Percentiles rank a stretch among this genome's conserved stretches.
Conservation (phyloP, 2,113 vertebrate species). For the Aepyceros melampus region DNA sequence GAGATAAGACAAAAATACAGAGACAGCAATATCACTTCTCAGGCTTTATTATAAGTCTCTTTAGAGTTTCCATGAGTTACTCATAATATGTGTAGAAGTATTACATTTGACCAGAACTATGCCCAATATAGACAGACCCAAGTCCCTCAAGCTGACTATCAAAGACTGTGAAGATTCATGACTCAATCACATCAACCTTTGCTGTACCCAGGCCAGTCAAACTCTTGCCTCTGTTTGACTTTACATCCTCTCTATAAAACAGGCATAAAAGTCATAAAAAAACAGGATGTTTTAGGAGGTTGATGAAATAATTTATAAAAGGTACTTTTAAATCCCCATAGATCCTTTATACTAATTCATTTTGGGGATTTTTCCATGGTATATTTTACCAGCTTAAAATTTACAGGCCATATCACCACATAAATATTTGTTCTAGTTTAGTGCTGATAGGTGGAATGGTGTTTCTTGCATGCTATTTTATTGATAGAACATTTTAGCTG, state of each 20-base stretch:
- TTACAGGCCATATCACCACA: not conserved
- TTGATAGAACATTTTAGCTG: constrained; percentile 53
- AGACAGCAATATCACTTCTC: not conserved
- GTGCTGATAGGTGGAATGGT: constrained; percentile 38
- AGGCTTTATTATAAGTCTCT: not conserved
- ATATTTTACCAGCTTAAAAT: constrained; percentile 60
- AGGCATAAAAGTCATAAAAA: not conserved
- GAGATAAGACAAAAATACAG: not conserved
- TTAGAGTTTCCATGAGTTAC: not conserved
- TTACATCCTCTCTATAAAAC: not conserved
- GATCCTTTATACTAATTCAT: not conserved
- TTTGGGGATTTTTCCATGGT: not conserved
- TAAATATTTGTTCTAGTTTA: constrained; percentile 65
- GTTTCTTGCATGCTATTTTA: constrained; percentile 45
- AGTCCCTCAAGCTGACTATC: not conserved
- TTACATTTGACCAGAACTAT: not conserved
- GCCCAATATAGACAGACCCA: not conserved
- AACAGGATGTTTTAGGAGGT: constrained; percentile 4
- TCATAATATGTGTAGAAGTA: not conserved
- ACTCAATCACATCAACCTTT: not conserved
- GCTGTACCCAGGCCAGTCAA: not conserved
- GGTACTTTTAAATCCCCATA: not conserved
- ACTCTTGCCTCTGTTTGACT: not conserved
- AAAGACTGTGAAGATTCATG: not conserved
- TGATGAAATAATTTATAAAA: constrained; percentile 24